Percentiles rank a stretch among this genome's conserved stretches.
These are phyloP conservation scores for Aythya fuligula DNA, from an alignment of 2,797 vertebrate genomes.

Conservation along the genomic window DNA sequence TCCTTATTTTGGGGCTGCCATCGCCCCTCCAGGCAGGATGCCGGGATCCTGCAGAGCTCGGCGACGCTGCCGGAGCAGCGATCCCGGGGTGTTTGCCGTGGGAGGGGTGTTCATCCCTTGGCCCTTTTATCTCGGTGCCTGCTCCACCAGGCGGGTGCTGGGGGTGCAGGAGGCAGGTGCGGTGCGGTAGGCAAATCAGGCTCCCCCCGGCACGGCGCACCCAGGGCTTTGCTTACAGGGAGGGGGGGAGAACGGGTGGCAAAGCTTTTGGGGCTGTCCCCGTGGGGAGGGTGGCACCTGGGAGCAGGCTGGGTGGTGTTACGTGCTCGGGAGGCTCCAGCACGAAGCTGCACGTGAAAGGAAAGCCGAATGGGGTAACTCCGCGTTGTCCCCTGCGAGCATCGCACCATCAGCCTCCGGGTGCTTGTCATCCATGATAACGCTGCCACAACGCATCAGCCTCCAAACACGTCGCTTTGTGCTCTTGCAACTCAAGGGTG, in stretches of 20 bases:
- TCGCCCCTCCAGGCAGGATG: not conserved
- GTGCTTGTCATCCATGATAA: not conserved
- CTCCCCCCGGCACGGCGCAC: not conserved
- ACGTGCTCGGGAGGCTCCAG: not conserved
- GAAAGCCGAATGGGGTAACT: rapidly evolving
- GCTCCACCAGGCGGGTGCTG: too few relatives aligned
- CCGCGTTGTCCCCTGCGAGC: not conserved
- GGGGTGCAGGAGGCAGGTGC: constrained; percentile 1
- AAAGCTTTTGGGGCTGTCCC: not conserved
- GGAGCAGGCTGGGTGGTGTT: rapidly evolving
- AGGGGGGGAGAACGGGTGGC: not conserved
- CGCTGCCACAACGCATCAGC: rapidly evolving
- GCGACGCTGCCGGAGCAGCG: not conserved
- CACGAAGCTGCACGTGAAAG: rapidly evolving
- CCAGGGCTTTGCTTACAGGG: rapidly evolving
- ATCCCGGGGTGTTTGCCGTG: not conserved
- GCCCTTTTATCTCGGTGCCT: not conserved
- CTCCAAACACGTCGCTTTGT: rapidly evolving
- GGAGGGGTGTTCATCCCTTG: not conserved
- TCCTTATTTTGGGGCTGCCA: not conserved
- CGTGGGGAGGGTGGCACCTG: not conserved
- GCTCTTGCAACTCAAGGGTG: rapidly evolving
- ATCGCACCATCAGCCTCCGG: rapidly evolving
- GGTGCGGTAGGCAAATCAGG: constrained; percentile 28
- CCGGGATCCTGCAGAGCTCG: not conserved